Percentiles rank a stretch among this genome's conserved stretches.
These are phyloP conservation scores for Babyrousa celebensis DNA, from an alignment of 2,797 vertebrate species.

Conservation along the genomic window DNA sequence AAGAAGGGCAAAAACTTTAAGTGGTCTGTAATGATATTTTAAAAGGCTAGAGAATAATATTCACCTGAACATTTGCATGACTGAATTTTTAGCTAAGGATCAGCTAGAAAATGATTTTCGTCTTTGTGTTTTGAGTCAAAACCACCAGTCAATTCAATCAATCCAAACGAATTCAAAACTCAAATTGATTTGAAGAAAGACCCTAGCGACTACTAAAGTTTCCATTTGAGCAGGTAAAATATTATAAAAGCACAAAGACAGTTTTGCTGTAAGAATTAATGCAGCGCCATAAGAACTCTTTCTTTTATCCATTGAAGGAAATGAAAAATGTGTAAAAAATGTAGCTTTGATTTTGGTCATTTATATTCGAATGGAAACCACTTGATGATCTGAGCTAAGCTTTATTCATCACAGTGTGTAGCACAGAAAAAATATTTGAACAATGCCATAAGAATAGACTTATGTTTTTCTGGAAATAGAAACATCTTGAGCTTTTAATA, in stretches of 20 bases:
- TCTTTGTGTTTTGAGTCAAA: background rate
- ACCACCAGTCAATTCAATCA: background rate
- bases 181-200: background rate
- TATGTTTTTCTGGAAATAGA: background rate
- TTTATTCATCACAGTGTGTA: background rate
- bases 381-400: rapidly evolving
- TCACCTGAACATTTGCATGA: background rate
- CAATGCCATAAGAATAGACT: background rate
- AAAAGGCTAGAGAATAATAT: background rate
- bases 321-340: background rate
- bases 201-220: background rate
- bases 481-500: constrained; percentile 6
- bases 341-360: background rate
- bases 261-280: background rate
- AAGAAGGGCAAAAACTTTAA: background rate
- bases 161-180: background rate
- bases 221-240: background rate
- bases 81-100: background rate
- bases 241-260: background rate
- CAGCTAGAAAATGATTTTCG: background rate
- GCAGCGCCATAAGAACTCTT: background rate
- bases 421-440: background rate
- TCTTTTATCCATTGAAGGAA: background rate
- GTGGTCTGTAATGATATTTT: background rate
- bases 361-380: background rate